Evolutionary conservation across 2,113 vertebrate species (phyloP).

Genomic region (Rattus norvegicus): DNA sequence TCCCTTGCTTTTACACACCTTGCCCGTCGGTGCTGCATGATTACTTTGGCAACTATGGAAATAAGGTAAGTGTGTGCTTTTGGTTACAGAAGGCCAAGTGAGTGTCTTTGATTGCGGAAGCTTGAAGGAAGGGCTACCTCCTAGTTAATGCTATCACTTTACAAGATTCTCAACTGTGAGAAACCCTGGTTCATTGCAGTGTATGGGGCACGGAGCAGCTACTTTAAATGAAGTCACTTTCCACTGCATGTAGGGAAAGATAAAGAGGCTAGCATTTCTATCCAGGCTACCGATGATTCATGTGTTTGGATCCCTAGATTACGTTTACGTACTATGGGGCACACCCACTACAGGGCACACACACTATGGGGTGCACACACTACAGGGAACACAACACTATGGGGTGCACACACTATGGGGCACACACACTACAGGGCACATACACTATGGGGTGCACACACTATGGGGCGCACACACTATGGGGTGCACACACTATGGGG

Average conservation of each 20-base stretch:
- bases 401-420: background rate
- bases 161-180: constrained; percentile 24
- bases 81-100: background rate
- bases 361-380: background rate
- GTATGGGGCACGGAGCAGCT: background rate
- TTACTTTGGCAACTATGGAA: constrained; percentile 26
- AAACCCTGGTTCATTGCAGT: constrained; percentile 9
- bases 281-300: constrained; percentile 53
- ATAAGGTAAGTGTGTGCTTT: background rate
- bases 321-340: constrained; percentile 2
- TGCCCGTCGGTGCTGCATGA: background rate
- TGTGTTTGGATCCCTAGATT: constrained; percentile 41
- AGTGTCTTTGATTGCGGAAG: background rate
- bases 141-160: background rate
- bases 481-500: no score
- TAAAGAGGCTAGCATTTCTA: constrained; percentile 58
- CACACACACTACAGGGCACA: background rate
- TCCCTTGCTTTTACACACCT: background rate
- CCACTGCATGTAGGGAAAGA: background rate
- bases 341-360: background rate
- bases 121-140: background rate
- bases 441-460: background rate
- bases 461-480: background rate
- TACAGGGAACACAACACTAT: background rate
- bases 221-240: constrained; percentile 45